Conservation (phyloP, 2,113 vertebrate genomes). For the Mobula birostris region DNA sequence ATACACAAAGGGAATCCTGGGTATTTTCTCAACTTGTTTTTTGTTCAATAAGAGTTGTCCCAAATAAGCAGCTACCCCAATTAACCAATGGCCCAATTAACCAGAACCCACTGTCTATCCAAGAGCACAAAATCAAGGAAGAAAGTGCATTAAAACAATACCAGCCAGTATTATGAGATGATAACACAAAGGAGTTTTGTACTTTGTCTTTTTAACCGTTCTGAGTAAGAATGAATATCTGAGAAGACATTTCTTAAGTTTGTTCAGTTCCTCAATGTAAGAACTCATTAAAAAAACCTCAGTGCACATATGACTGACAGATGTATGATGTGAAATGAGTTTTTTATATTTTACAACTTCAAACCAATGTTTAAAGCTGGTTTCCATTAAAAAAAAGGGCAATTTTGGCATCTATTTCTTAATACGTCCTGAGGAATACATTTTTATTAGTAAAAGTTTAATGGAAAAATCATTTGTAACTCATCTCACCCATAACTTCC, state of each 20-base stretch:
- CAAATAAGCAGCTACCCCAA: too few relatives aligned
- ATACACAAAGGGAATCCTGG: too few relatives aligned
- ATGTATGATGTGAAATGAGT: not conserved
- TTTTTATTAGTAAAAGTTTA: not conserved
- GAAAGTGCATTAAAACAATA: not conserved
- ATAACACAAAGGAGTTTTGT: not conserved
- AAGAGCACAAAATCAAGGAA: not conserved
- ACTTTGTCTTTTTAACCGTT: too few relatives aligned
- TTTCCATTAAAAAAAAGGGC: not conserved
- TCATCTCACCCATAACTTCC: not conserved
- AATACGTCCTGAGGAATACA: not conserved
- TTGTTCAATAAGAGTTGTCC: too few relatives aligned
- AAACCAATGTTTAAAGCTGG: not conserved
- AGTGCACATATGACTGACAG: not conserved
- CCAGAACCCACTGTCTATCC: not conserved
- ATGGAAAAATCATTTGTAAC: not conserved
- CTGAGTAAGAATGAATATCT: not conserved
- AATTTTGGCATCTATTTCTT: not conserved
- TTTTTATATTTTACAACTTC: not conserved
- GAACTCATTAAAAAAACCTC: not conserved
- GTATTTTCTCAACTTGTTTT: too few relatives aligned
- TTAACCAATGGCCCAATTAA: too few relatives aligned
- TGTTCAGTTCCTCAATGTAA: not conserved
- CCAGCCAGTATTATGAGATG: not conserved
- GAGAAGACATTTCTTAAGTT: not conserved